A percentile compares a stretch with the other conserved stretches of the same genome.
Evolutionary conservation across 1,140 invertebrate species (phyloP).

Genomic region (Lepidurus arcticus): DNA sequence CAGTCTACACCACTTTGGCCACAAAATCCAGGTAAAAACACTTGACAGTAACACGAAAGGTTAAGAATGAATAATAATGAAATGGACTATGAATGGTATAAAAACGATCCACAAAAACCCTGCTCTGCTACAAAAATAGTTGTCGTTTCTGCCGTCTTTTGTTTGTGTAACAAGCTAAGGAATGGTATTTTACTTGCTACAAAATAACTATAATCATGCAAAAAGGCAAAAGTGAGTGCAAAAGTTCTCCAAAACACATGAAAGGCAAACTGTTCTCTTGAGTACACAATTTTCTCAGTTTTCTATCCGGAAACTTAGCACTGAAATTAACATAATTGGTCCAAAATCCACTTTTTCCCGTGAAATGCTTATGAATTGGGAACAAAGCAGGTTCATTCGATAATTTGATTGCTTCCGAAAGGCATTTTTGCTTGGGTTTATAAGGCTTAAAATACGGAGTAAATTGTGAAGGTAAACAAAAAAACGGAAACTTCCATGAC

Average conservation of each 20-base stretch:
- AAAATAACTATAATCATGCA: not conserved
- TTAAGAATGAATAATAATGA: not conserved
- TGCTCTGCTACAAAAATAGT: constrained; percentile 8
- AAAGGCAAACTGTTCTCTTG: too few species aligned
- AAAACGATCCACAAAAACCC: not conserved
- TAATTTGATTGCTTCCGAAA: not conserved
- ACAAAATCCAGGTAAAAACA: not conserved
- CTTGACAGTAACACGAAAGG: not conserved
- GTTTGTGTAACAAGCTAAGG: not conserved
- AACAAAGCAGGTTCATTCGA: not conserved
- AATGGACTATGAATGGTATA: not conserved
- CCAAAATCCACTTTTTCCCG: too few species aligned
- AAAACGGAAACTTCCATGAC: too few species aligned
- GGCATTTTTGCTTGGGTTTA: not conserved
- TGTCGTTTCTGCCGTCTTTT: not conserved
- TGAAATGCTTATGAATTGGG: too few species aligned
- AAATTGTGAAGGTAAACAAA: not conserved
- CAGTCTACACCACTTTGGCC: not conserved
- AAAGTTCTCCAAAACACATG: not conserved
- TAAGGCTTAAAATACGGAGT: not conserved
- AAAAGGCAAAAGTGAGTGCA: not conserved
- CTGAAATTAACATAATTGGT: too few species aligned
- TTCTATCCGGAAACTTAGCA: too few species aligned
- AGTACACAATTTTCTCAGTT: too few species aligned
- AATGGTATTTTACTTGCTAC: not conserved